Evolutionary conservation across 2,113 vertebrate species (phyloP), one percentile per base, ranked within the genome.

Genomic region (Ploceus nigricollis): DNA sequence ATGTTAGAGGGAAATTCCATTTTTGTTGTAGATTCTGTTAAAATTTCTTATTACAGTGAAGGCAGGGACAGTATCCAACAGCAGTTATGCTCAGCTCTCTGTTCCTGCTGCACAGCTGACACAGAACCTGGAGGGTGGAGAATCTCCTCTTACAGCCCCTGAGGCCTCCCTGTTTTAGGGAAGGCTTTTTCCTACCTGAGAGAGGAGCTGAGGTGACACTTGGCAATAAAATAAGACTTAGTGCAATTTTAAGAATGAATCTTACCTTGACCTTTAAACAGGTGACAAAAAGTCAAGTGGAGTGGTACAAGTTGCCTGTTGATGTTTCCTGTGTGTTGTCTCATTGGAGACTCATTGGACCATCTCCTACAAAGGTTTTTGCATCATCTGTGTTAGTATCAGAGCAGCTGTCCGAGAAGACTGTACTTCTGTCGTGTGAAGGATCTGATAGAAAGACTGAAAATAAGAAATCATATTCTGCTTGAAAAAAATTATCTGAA

Each of bases 1-100:
- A 76, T 61, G 63, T 86, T 86, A 89, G 66, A 95, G 70, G 71
- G 86, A 95, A 86, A 86, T 90, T 86, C 89, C 33, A 53, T 72
- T 86, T 86, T 82, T 64, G 75, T 56, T 88, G 48, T 68, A 60
- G 61, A 40, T 64, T 16, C 11, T 82, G 58, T 82, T 84, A 40
- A 75, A 84, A 76, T 68, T 30, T 86, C 44, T 72, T 63, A 33
- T 60, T 72, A 51, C 79, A 86, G 24, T 51, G 66, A 80, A 45
- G n/a, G 63, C 31, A 72, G 10, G 64, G 64, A 39, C 1, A 3
- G 25, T 60, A 45, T 65, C 71, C 57, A 64, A 5, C 35, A 82
- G 63, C 27, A 45, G 42, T 65, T 75, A 8, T 51, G 37, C 54
- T 79, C 31, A 22, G 40, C n/a, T n/a, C n/a, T n/a, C n/a, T n/a